Evolutionary conservation across 2,888 invertebrate genomes (phyloP), one percentile per base, ranked within the genome.

Genomic region (Latrodectus hesperus): DNA sequence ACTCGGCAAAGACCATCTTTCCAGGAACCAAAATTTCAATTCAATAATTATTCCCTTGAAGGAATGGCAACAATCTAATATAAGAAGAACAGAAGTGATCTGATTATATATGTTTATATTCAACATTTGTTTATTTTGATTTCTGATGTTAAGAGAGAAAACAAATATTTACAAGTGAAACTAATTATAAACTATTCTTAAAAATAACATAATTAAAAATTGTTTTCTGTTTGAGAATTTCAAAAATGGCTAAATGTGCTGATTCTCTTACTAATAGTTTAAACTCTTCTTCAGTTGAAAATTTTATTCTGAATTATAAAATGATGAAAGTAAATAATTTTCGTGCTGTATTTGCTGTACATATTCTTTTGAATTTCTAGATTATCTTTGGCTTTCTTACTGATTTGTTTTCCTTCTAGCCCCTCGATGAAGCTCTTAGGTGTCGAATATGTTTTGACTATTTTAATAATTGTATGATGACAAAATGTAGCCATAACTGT

Each of bases 401-500:
- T 14, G 52, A 60, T 68, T 49, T 60, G 4, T 74, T 81, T 77
- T 83, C 16, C n/a, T 92, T 92, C 60, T 89, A 93, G 93, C 91
- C 91, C 84, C 91, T 94, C 73, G 93, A 94, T 84, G 92, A 92
- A 52, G 90, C 92, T 12, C 90, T 94, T 22, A 90, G 92, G 38
- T 94, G 94, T 91, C 92, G 92, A 14, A 93, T 94, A 89, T 94
- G 94, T 88, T 93, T 93, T 89, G 93, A 94, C 26, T 93, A 92
- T 88, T 92, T 94, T 90, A 91, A 93, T 67, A 93, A 93, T 22
- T 91, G 93, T n/a, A 92, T 94, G 89, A 92, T 93, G 64, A 93
- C 93, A 26, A 91, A 92, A 9, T 94, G 94, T 88, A 93, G 93
- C 4, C 94, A 94, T 90, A 93, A 93, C 89, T 94, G 94, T 94